phyloP scores from a whole-genome alignment of 64 coral and sea anemone species.

The Trachythela sp. region DNA sequence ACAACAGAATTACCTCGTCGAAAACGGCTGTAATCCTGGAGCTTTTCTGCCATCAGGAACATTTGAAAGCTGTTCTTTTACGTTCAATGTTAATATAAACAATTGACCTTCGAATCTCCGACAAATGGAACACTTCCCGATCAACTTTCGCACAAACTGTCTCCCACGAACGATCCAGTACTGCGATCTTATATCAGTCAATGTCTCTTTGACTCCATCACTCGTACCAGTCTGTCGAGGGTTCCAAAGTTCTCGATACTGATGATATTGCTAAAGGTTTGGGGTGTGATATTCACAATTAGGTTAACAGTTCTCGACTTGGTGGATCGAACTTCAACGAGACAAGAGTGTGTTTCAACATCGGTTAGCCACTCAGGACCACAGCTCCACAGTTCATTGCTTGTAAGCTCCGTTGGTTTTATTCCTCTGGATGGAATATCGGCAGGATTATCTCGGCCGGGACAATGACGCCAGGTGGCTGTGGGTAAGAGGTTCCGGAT shows the following conservation, averaged over 20 bases:
- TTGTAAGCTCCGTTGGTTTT: not conserved
- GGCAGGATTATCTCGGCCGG: not conserved
- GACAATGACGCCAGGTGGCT: not conserved
- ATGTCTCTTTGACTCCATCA: not conserved
- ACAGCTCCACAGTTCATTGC: not conserved
- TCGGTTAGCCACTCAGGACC: not conserved
- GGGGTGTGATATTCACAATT: not conserved
- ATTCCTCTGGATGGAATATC: not conserved
- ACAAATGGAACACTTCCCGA: not conserved
- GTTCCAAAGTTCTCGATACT: not conserved
- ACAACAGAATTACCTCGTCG: too few species aligned
- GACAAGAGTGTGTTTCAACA: not conserved
- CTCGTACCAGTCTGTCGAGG: not conserved
- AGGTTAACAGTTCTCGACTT: not conserved
- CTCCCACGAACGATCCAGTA: not conserved
- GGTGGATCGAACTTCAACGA: too few species aligned
- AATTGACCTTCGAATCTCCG: not conserved
- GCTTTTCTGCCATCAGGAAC: too few species aligned
- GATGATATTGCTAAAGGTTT: not conserved
- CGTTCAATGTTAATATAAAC: too few species aligned
- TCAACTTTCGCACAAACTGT: not conserved
- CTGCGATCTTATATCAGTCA: not conserved
- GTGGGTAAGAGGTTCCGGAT: not conserved
- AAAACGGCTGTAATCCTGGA: too few species aligned
- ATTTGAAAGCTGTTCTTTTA: too few species aligned